Base-by-base conservation (phyloP, 2,797 vertebrate species). In the Anguilla marmorata region DNA sequence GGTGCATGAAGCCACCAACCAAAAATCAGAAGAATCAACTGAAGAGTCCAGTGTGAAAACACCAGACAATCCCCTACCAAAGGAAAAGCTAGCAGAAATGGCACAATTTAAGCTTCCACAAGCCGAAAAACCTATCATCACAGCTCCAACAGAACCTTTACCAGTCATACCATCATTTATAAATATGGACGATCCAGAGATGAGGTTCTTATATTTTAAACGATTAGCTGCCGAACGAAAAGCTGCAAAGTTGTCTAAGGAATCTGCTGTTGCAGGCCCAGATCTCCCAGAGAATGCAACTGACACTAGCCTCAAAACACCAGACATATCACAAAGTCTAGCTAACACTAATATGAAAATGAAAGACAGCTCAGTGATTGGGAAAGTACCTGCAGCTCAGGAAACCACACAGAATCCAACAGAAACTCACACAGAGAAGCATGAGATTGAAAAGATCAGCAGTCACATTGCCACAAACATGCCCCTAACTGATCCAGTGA, bases 161-260 rank as follows among this genome's bases (percentile, higher is more conserved):
- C 58, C 90, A 9, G 69, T 50, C 56, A 45, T 27, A 89, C 63
- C 89, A 21, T 24, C 63, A 0, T 89, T 41, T 79, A 6, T 94
- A 30, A 94, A 96, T 90, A 96, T 96, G 95, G 94, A 56, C 88
- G 94, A 96, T 93, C 94, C 95, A 60, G 93, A 95, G 52, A 83
- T 84, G 0, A 94, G 96, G 86, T 76, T 96, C 0, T 88, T 91
- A 89, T 95, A 94, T 93, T 96, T 96, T 89, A 96, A 95, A 93
- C 94, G 96, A 85, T 45, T 96, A 60, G 96, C 95, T 19, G 95
- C 95, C 41, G 93, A 96, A 92, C 95, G 94, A 41, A 96, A 92
- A 92, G 93, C 93, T 84, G 27, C 88, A 41, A 89, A 87, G 21
- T 74, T 30, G 1, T 0, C 80, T 84, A 69, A n/a, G 2, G 85